A percentile compares a stretch with the other conserved stretches of the same genome.
Conservation (phyloP, 2,797 vertebrate genomes). For the Gadopsis marmoratus region DNA sequence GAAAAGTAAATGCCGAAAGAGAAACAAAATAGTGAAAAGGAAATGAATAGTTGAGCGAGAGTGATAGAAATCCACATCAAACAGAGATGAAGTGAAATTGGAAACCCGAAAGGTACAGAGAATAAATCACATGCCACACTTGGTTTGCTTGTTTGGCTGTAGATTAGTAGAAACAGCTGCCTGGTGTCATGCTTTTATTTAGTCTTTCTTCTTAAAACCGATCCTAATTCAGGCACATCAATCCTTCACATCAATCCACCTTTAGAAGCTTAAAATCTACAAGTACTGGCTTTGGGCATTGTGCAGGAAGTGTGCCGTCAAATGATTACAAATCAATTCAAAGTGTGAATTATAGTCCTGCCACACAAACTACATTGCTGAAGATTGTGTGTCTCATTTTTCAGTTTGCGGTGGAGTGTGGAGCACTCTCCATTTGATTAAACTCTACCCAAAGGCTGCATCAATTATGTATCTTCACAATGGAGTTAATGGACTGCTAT, state of each 20-base stretch:
- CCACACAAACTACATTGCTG: constrained; percentile 62
- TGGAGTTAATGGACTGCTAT: constrained; percentile 84
- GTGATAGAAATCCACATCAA: constrained; percentile 55
- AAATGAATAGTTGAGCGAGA: constrained; percentile 40
- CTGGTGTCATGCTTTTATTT: constrained; percentile 33
- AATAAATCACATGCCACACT: constrained; percentile 9
- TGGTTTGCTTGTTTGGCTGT: constrained; percentile 20
- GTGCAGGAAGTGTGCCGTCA: constrained; percentile 59
- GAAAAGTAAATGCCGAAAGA: constrained; percentile 60
- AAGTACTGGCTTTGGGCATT: constrained; percentile 48
- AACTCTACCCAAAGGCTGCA: constrained; percentile 83
- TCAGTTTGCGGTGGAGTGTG: constrained; percentile 73
- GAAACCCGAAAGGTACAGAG: constrained; percentile 20
- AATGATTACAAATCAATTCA: constrained; percentile 76
- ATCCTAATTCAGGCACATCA: constrained; percentile 44
- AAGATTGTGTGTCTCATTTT: constrained; percentile 74
- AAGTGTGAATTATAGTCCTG: constrained; percentile 70
- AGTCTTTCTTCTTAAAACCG: constrained; percentile 38
- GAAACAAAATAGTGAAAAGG: constrained; percentile 48
- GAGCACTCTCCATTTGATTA: constrained; percentile 82
- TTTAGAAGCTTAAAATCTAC: constrained; percentile 41
- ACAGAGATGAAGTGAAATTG: constrained; percentile 36
- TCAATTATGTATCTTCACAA: constrained; percentile 86
- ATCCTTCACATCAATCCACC: constrained; percentile 38
- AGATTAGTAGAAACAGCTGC: constrained; percentile 45